A percentile compares a stretch with the other conserved stretches of the same genome.
These are phyloP conservation scores for Diprion similis DNA, from an alignment of 1,140 invertebrate genomes.

Conservation along the genomic window DNA sequence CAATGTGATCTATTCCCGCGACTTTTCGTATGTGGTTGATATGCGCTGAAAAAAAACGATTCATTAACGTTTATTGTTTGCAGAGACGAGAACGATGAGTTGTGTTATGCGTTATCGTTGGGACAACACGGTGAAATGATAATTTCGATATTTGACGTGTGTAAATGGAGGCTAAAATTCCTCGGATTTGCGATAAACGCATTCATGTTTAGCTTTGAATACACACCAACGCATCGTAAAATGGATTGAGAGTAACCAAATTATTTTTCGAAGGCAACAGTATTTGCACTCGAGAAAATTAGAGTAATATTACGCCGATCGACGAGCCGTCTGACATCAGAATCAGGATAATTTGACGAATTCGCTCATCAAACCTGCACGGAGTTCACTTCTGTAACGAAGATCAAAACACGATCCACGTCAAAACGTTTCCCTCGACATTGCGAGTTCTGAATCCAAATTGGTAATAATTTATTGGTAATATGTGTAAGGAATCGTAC, in stretches of 20 bases:
- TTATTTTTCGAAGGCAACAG: background rate
- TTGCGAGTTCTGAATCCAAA: no score
- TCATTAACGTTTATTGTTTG: background rate
- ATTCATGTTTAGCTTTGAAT: background rate
- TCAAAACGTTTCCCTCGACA: no score
- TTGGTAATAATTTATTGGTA: no score
- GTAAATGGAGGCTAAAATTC: no score
- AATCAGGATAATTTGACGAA: background rate
- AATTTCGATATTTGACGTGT: no score
- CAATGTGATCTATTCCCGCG: conserved; percentile 86
- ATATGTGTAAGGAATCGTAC: no score
- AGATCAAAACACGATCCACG: no score
- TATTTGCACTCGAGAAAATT: background rate
- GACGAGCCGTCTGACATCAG: background rate
- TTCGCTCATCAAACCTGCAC: background rate
- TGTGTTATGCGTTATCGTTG: no score
- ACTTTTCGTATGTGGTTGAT: conserved; percentile 86
- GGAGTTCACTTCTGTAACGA: no score
- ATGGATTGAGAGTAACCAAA: background rate
- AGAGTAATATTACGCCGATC: background rate
- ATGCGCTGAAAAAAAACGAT: conserved; percentile 71
- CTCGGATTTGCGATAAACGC: no score
- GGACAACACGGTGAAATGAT: no score
- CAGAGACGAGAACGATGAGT: background rate
- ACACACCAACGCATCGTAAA: background rate